A percentile compares a stretch with the other conserved stretches of the same genome.
These are phyloP conservation scores for Stenichneumon culpator DNA, from an alignment of 2,888 invertebrate species.

Conservation along the genomic window DNA sequence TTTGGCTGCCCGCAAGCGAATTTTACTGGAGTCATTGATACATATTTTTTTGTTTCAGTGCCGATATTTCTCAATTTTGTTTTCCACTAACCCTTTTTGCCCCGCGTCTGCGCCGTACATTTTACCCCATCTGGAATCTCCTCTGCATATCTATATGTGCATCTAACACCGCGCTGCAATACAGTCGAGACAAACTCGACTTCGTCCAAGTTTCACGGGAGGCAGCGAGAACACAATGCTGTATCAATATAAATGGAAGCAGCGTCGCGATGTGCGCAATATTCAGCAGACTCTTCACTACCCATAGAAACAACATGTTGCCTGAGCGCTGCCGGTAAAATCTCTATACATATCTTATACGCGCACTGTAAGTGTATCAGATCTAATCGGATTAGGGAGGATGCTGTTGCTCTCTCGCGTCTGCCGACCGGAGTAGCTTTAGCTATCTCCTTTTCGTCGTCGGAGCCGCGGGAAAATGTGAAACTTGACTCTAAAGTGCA, in stretches of 20 bases:
- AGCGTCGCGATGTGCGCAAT: conserved; percentile 10
- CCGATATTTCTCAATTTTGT: no score
- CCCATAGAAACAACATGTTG: conserved; percentile 16
- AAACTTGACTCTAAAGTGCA: conserved; percentile 41
- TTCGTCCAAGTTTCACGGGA: not conserved
- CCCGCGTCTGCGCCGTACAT: no score
- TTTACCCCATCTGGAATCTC: not conserved
- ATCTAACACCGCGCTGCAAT: not conserved
- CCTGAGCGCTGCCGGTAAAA: conserved; percentile 3
- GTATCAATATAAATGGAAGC: not conserved
- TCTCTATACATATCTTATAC: not conserved
- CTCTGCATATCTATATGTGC: not conserved
- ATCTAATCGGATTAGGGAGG: conserved; percentile 36
- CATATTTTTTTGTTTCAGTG: no score
- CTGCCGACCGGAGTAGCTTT: not conserved
- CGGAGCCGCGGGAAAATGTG: conserved; percentile 33
- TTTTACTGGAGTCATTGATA: no score
- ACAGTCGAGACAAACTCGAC: not conserved
- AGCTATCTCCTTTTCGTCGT: not conserved
- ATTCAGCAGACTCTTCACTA: not conserved
- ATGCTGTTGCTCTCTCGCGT: not conserved
- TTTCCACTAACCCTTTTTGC: no score
- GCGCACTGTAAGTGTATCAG: conserved; percentile 10
- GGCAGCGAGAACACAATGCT: conserved; percentile 5
- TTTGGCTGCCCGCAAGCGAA: no score